Percentiles rank a stretch among this genome's conserved stretches.
These are phyloP conservation scores for Trichogramma evanescens DNA, from an alignment of 2,888 invertebrate species.

Conservation along the genomic window DNA sequence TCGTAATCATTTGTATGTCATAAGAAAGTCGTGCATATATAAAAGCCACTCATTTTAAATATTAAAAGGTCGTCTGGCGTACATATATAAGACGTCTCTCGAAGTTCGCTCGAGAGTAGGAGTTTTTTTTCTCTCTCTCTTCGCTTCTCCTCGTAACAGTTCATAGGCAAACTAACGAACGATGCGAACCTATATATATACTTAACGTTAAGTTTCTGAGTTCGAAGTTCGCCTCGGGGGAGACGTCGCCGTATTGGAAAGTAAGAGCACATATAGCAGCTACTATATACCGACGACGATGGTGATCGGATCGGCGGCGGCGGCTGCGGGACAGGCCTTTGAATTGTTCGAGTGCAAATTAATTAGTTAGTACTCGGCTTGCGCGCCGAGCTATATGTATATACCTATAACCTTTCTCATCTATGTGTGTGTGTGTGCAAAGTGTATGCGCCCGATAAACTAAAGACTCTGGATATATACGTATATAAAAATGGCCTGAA, in stretches of 20 bases:
- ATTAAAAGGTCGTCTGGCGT: too few species aligned
- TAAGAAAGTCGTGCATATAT: too few species aligned
- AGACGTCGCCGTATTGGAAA: slow-evolving; percentile 14
- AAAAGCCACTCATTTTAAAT: too few species aligned
- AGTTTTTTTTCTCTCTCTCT: neutral
- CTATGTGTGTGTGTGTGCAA: too few species aligned
- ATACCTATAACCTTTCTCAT: too few species aligned
- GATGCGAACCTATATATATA: too few species aligned
- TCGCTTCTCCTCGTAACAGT: neutral
- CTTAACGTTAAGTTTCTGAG: neutral
- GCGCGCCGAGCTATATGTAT: too few species aligned
- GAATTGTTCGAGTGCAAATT: neutral
- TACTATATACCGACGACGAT: neutral
- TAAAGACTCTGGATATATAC: too few species aligned
- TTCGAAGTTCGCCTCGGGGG: slow-evolving; percentile 9
- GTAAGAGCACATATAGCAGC: slow-evolving; percentile 13
- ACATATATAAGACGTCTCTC: neutral
- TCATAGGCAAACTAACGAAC: neutral
- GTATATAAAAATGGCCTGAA: too few species aligned
- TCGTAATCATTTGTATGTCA: too few species aligned
- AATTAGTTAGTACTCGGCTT: too few species aligned
- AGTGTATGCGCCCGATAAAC: too few species aligned
- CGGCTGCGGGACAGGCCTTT: slow-evolving; percentile 1
- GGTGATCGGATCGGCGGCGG: neutral
- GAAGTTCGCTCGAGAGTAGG: neutral